phyloP scores from a whole-genome alignment of 1,140 invertebrate species.

The Coenobita brevimanus region DNA sequence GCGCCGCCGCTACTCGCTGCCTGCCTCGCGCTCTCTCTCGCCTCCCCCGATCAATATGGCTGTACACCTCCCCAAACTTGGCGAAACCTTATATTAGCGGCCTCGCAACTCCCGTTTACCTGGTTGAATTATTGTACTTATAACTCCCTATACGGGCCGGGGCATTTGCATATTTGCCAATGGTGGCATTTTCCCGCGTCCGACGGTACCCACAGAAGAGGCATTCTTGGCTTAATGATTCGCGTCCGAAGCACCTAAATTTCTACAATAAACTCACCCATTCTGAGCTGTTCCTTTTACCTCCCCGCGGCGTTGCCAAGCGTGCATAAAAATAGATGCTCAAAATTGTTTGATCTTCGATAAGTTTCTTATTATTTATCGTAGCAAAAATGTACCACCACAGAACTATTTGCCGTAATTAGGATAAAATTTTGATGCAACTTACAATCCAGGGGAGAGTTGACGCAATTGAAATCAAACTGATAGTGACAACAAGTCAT shows the following conservation, averaged over 20 bases:
- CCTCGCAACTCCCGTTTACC: conserved; percentile 19
- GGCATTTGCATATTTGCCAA: not conserved
- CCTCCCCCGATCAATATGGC: conserved; percentile 63
- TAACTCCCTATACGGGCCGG: not conserved
- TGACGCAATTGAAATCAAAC: conserved; percentile 51
- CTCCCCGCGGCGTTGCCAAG: conserved; percentile 66
- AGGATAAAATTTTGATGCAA: conserved; percentile 45
- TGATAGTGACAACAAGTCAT: conserved; percentile 63
- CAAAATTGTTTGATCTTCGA: conserved; percentile 65
- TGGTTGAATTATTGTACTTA: not conserved
- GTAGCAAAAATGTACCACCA: not conserved
- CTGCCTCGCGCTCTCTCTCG: conserved; percentile 47
- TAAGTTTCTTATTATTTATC: conserved; percentile 52
- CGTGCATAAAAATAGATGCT: conserved; percentile 66
- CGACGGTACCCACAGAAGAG: not conserved
- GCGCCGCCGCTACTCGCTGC: conserved; percentile 62
- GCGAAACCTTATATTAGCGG: conserved; percentile 53
- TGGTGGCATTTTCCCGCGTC: not conserved
- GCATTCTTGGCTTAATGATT: conserved; percentile 46
- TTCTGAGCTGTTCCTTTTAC: conserved; percentile 68
- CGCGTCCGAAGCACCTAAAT: conserved; percentile 64
- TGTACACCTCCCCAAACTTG: conserved; percentile 43
- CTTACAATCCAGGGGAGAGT: not conserved
- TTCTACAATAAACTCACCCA: conserved; percentile 68
- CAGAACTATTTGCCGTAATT: not conserved